These are phyloP conservation scores for Cepaea nemoralis DNA, from an alignment of 1,140 invertebrate species.

Conservation along the genomic window DNA sequence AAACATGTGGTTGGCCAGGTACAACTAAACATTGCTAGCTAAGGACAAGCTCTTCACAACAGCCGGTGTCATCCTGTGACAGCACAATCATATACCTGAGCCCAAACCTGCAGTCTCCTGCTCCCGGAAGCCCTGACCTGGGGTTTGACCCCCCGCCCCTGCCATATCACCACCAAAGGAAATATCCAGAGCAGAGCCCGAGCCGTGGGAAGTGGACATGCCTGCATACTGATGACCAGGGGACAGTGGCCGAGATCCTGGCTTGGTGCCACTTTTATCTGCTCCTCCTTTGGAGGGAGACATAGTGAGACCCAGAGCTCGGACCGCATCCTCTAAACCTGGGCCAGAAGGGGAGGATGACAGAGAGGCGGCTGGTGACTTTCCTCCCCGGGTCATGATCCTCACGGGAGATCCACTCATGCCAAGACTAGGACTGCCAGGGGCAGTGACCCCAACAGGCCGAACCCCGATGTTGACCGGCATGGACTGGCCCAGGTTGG, in stretches of 20 bases:
- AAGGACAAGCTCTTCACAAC: too few relatives aligned
- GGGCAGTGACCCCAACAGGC: slow-evolving; percentile 4
- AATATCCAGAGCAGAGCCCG: neutral
- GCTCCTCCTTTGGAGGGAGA: slow-evolving; percentile 24
- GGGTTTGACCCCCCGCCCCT: neutral
- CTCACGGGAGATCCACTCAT: slow-evolving; percentile 31
- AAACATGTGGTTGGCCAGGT: too few relatives aligned
- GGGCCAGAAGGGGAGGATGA: slow-evolving; percentile 36
- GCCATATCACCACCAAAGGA: slow-evolving; percentile 1
- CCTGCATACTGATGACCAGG: slow-evolving; percentile 3
- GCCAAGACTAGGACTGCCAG: slow-evolving; percentile 22
- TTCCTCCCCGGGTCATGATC: slow-evolving; percentile 38
- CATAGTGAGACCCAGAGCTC: slow-evolving; percentile 34
- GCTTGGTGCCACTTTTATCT: neutral
- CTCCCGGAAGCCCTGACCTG: neutral
- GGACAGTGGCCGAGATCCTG: slow-evolving; percentile 20
- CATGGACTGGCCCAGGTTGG: neutral
- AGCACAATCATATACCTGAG: slow-evolving; percentile 17
- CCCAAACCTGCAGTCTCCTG: neutral
- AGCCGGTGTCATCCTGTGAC: too few relatives aligned
- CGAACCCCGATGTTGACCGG: neutral
- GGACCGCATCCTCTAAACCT: slow-evolving; percentile 36
- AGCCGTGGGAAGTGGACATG: neutral
- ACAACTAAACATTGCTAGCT: too few relatives aligned
- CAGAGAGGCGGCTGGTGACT: slow-evolving; percentile 23